Base-by-base conservation (phyloP, 2,888 invertebrate genomes). In the Apoda limacodes region DNA sequence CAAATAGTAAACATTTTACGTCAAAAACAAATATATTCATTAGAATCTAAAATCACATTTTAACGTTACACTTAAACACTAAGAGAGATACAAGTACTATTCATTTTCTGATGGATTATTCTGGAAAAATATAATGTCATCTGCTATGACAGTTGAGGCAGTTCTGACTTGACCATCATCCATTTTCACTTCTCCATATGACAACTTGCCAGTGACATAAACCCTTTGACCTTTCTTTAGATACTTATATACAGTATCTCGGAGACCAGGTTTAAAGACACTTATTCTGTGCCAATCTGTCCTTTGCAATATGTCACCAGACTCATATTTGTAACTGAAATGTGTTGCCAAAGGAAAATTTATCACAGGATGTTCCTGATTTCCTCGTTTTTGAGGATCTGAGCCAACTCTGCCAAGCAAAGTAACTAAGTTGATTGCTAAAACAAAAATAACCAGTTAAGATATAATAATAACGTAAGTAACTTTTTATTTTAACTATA, bases 241-340 rank as follows among this genome's bases (percentile, higher is more conserved):
- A 57, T 86, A 92, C 53, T 87, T 88, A 54, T 89, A 86, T 0
- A 93, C 89, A 1, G 85, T 84, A 14, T 95, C 93, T 21, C 95
- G 82, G 2, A 97, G 82, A 31, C 85, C 84, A 3, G 93, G 94
- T 54, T 88, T 92, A 60, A 96, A 96, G 5, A 95, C 89, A 48
- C 90, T 89, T 27, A 96, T 69, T 49, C 92, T 83, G 66, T 96
- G 96, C 96, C 96, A 96, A 46, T 95, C 95, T 5, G 95, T 94
- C 50, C 90, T 87, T 58, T 95, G 93, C 29, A 89, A 71, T 54
- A 89, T 83, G 46, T 93, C 92, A 4, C 93, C 94, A 57, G 83
- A 76, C 50, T 88, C 88, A 67, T 89, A 88, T 55, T 88, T 89
- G 64, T 92, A 95, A 60, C 90, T 92, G 22, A 85, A 86, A 55